Evolutionary conservation across 2,888 invertebrate species (phyloP).

Genomic region (Andrena fulva): DNA sequence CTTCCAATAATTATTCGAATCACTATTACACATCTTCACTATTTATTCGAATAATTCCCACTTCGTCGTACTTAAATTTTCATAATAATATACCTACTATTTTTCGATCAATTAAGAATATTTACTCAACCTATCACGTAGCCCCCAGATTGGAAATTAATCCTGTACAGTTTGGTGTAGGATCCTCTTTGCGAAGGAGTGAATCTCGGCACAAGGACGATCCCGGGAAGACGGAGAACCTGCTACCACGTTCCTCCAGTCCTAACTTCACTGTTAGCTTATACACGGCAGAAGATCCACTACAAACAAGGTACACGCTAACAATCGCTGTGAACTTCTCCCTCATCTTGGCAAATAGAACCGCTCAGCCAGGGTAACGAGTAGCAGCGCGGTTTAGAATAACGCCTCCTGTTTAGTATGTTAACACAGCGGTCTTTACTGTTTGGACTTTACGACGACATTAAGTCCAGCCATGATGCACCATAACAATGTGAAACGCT

Average conservation of each 20-base stretch:
- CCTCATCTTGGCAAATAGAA: not conserved
- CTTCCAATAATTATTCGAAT: too few species aligned
- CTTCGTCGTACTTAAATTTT: too few species aligned
- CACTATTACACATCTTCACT: too few species aligned
- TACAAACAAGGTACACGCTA: slow-evolving; percentile 12
- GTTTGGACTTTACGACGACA: slow-evolving; percentile 51
- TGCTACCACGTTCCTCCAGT: not conserved
- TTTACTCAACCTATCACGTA: not conserved
- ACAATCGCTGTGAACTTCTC: not conserved
- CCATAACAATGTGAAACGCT: slow-evolving; percentile 43
- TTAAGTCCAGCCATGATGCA: slow-evolving; percentile 45
- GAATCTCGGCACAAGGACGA: not conserved
- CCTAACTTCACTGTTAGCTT: not conserved
- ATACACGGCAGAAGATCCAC: not conserved
- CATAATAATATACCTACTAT: not conserved
- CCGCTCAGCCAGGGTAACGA: slow-evolving; percentile 10
- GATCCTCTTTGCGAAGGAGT: not conserved
- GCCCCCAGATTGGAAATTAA: not conserved
- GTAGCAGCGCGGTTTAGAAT: slow-evolving; percentile 41
- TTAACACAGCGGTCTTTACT: slow-evolving; percentile 15
- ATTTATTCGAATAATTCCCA: too few species aligned
- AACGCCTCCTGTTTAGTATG: slow-evolving; percentile 23
- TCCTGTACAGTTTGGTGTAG: not conserved
- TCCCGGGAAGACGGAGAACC: not conserved
- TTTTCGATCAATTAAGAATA: not conserved